phyloP scores from a whole-genome alignment of 2,888 invertebrate genomes.

The Idaea straminata region DNA sequence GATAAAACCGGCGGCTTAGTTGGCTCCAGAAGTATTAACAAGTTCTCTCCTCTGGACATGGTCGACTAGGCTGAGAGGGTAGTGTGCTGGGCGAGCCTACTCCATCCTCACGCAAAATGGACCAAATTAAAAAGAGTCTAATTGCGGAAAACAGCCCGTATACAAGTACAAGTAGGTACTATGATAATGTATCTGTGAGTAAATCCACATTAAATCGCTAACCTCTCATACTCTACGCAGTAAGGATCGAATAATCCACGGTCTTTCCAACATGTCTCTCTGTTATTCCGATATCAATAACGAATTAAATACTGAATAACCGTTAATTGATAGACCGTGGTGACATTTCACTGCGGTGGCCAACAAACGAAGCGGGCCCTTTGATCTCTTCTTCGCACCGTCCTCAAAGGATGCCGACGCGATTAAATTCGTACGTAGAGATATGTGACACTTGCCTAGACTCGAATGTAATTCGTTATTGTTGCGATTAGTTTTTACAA shows the following conservation, averaged over 20 bases:
- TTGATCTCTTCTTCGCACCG: constrained; percentile 50
- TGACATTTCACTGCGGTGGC: constrained; percentile 72
- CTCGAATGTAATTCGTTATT: constrained; percentile 48
- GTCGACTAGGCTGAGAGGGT: too few species aligned
- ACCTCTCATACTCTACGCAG: constrained; percentile 33
- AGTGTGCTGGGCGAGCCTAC: too few species aligned
- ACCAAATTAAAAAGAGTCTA: too few species aligned
- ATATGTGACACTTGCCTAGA: constrained; percentile 74
- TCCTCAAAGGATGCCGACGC: constrained; percentile 65
- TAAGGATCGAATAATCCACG: constrained; percentile 51
- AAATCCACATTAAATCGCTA: neutral
- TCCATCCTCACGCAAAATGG: too few species aligned
- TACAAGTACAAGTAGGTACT: too few species aligned
- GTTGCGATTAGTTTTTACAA: constrained; percentile 46
- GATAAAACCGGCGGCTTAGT: too few species aligned
- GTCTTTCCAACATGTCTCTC: constrained; percentile 46
- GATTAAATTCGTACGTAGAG: constrained; percentile 75
- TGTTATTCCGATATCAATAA: constrained; percentile 66
- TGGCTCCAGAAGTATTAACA: too few species aligned
- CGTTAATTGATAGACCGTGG: constrained; percentile 74
- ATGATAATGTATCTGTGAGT: neutral
- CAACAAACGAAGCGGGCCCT: constrained; percentile 61
- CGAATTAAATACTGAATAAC: constrained; percentile 60
- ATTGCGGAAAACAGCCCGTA: too few species aligned
- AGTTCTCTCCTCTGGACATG: too few species aligned